Percentiles rank a stretch among this genome's conserved stretches.
Conservation (phyloP, 1,140 invertebrate species). For the Drosophila saltans region DNA sequence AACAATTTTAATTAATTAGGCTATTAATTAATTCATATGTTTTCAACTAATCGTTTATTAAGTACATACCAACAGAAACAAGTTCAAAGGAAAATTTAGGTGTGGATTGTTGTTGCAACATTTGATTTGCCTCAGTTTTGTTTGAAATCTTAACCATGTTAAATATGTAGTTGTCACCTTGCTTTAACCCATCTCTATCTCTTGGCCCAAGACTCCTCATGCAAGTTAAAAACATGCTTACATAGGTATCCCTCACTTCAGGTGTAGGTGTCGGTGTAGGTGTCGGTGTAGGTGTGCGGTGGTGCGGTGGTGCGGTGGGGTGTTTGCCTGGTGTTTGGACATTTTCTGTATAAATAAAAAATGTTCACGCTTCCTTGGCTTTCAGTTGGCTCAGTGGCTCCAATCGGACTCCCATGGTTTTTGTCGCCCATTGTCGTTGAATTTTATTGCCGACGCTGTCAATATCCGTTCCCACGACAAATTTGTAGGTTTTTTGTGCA, state of each 20-base stretch:
- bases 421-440: constrained; percentile 22
- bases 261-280: not conserved
- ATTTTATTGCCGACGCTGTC: constrained; percentile 25
- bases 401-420: not conserved
- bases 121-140: no score
- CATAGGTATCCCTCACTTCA: not conserved
- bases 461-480: constrained; percentile 16
- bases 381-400: constrained; percentile 21
- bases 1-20: no score
- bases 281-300: not conserved
- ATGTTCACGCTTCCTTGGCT: constrained; percentile 45
- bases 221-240: constrained; percentile 6
- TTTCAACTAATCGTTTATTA: no score
- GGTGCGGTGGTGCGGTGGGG: not conserved
- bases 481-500: constrained; percentile 13
- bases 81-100: no score
- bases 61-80: no score
- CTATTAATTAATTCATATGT: no score
- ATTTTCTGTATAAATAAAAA: constrained; percentile 43
- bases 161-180: constrained; percentile 1
- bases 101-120: no score
- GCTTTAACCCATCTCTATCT: not conserved
- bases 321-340: not conserved
- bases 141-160: not conserved
- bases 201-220: not conserved